Conservation (phyloP, 2,888 invertebrate species). For the Hypsopygia costalis region DNA sequence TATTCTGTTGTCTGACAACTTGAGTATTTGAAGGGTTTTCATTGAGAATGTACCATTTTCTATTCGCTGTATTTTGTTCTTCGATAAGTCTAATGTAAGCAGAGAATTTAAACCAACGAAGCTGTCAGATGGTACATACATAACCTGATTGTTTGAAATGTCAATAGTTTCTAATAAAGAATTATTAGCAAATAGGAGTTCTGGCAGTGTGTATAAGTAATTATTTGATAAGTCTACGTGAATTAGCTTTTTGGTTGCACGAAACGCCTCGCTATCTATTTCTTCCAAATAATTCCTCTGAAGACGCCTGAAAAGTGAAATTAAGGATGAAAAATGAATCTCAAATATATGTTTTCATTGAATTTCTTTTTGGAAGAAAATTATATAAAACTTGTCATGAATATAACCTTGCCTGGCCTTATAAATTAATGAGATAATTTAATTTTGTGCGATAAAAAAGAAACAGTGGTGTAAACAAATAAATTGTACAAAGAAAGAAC, state of each 20-base stretch:
- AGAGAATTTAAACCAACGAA: conserved; percentile 81
- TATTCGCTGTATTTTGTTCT: conserved; percentile 82
- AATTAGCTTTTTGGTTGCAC: conserved; percentile 80
- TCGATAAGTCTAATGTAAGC: conserved; percentile 85
- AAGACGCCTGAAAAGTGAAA: conserved; percentile 77
- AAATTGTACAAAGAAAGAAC: too few species aligned
- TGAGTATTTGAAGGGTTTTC: conserved; percentile 80
- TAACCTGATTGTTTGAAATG: conserved; percentile 83
- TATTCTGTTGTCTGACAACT: conserved; percentile 85
- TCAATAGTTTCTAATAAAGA: conserved; percentile 82
- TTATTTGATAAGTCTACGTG: conserved; percentile 86
- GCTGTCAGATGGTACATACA: conserved; percentile 77
- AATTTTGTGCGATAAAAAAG: too few species aligned
- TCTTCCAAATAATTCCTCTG: conserved; percentile 84
- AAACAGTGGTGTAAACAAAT: too few species aligned
- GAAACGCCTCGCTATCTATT: conserved; percentile 79
- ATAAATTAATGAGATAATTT: too few species aligned
- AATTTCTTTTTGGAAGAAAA: too few species aligned
- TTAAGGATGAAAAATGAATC: too few species aligned
- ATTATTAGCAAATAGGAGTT: conserved; percentile 80
- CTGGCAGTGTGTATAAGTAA: conserved; percentile 78
- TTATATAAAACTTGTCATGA: too few species aligned
- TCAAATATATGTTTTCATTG: too few species aligned
- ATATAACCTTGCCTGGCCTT: too few species aligned
- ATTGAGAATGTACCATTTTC: conserved; percentile 81